Percentiles rank a stretch among this genome's conserved stretches.
These are phyloP conservation scores for Atractosteus spatula DNA, from an alignment of 2,113 vertebrate genomes.

Conservation along the genomic window DNA sequence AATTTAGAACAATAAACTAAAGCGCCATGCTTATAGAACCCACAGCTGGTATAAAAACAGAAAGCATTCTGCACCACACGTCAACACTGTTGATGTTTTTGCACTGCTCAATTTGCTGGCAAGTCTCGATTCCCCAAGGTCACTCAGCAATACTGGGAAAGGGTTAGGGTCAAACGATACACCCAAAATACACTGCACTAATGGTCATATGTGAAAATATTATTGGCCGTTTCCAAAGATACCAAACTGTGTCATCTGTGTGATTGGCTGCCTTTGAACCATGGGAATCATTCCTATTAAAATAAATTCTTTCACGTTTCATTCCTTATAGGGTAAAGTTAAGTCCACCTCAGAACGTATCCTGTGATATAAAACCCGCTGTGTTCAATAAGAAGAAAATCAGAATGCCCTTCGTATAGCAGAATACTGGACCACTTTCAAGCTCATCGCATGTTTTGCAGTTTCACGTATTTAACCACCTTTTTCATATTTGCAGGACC, in stretches of 20 bases:
- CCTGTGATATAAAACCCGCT: not conserved
- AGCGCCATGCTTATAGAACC: too few relatives aligned
- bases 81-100: not conserved
- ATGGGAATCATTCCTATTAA: not conserved
- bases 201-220: not conserved
- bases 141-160: not conserved
- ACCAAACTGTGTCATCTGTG: not conserved
- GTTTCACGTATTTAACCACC: conserved; percentile 8
- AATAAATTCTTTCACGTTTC: not conserved
- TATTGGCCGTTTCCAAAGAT: not conserved
- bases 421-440: too few relatives aligned
- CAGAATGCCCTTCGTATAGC: too few relatives aligned
- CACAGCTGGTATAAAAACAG: not conserved
- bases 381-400: not conserved
- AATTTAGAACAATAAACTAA: not conserved
- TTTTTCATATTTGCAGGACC: conserved; percentile 33
- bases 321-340: not conserved
- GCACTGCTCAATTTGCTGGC: not conserved
- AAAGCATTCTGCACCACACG: not conserved
- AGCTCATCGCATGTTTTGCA: not conserved
- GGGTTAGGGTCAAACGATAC: not conserved
- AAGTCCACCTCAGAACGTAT: not conserved
- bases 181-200: not conserved
- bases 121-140: not conserved
- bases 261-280: not conserved